These are phyloP conservation scores for Gisinianus flammeolus DNA, from an alignment of 2,888 invertebrate species.

Conservation along the genomic window DNA sequence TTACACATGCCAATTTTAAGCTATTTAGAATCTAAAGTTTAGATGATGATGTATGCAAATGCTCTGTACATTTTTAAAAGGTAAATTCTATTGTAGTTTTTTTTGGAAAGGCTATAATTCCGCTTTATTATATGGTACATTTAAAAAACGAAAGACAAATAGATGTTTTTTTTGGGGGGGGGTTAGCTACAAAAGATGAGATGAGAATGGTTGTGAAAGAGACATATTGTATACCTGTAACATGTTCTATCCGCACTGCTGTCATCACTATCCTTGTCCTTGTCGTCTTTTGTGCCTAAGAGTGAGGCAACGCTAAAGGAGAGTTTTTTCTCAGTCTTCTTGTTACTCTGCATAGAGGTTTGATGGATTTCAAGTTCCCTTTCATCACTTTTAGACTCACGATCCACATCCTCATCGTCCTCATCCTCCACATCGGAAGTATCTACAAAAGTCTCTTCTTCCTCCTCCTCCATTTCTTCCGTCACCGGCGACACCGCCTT, in stretches of 20 bases:
- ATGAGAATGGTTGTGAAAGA: too few species aligned
- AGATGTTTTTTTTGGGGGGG: too few species aligned
- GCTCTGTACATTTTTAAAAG: too few species aligned
- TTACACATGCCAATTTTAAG: too few species aligned
- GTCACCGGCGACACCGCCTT: conserved; percentile 58
- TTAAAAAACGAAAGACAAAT: too few species aligned
- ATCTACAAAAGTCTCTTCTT: conserved; percentile 57
- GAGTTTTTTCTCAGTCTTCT: conserved; percentile 59
- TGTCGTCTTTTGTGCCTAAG: conserved; percentile 57
- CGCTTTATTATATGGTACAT: too few species aligned
- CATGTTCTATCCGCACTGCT: conserved; percentile 53
- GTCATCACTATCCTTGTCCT: conserved; percentile 51
- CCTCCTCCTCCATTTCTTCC: conserved; percentile 60
- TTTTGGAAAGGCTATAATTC: too few species aligned
- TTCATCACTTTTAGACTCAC: conserved; percentile 43
- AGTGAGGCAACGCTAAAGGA: conserved; percentile 59
- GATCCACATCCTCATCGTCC: conserved; percentile 57
- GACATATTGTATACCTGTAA: conserved; percentile 58
- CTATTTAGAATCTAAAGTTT: too few species aligned
- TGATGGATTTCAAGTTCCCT: conserved; percentile 50
- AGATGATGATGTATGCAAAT: too few species aligned
- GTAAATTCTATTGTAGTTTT: too few species aligned
- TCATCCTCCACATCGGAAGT: conserved; percentile 59
- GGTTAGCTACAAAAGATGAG: too few species aligned
- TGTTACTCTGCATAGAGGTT: conserved; percentile 51